Evolutionary conservation across 2,888 invertebrate species (phyloP).

Genomic region (Mythimna loreyi): DNA sequence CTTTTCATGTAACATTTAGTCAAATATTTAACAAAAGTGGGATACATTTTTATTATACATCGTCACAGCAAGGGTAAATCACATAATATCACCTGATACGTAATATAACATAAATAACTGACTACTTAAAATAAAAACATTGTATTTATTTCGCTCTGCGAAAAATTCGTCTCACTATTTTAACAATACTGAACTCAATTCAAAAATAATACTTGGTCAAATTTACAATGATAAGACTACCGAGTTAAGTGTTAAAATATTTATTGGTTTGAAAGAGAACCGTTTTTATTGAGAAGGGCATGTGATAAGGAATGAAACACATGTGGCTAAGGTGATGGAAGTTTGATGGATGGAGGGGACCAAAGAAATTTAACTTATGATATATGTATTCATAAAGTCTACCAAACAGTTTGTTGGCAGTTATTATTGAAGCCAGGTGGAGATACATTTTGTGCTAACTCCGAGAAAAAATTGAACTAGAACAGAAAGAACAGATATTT

Average conservation of each 20-base stretch:
- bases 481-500: constrained; percentile 1
- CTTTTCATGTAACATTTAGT: constrained; percentile 40
- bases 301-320: background rate
- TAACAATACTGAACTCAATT: constrained; percentile 79
- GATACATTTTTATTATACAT: constrained; percentile 69
- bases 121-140: constrained; percentile 74
- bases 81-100: constrained; percentile 85
- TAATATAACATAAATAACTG: constrained; percentile 74
- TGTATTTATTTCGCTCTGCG: constrained; percentile 84
- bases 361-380: constrained; percentile 1
- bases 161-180: constrained; percentile 81
- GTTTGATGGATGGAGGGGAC: constrained; percentile 9
- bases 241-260: constrained; percentile 34
- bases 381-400: background rate
- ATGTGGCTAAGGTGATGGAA: constrained; percentile 1
- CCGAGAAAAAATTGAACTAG: background rate
- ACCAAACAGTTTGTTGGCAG: background rate
- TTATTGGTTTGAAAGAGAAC: constrained; percentile 19
- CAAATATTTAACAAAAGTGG: constrained; percentile 54
- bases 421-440: background rate
- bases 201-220: constrained; percentile 72
- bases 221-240: constrained; percentile 54
- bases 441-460: background rate
- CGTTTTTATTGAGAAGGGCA: background rate
- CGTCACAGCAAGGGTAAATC: constrained; percentile 88